phyloP scores from a whole-genome alignment of 1,140 invertebrate genomes.

The Drosophila sturtevanti region DNA sequence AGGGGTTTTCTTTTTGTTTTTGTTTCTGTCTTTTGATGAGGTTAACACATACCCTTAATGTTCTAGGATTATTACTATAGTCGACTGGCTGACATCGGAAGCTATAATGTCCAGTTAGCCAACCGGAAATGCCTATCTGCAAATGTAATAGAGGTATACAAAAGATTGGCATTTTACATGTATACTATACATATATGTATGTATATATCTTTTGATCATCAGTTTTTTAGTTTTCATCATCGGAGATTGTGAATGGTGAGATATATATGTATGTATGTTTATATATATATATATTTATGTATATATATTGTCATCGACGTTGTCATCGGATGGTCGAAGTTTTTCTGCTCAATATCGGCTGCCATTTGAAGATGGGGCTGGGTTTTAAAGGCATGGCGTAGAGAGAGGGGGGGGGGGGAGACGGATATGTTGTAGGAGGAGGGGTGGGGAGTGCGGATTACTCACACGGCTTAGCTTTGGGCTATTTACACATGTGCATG shows the following conservation, averaged over 20 bases:
- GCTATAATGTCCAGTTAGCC: slow-evolving; percentile 95
- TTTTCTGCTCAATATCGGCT: too few relatives aligned
- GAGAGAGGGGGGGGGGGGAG: too few relatives aligned
- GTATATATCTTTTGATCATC: too few relatives aligned
- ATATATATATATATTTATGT: background rate
- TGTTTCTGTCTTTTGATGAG: slow-evolving; percentile 13
- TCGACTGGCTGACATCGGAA: slow-evolving; percentile 97
- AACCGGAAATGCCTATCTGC: slow-evolving; percentile 92
- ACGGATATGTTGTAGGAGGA: background rate
- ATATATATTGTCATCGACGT: slow-evolving; percentile 24
- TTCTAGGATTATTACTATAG: slow-evolving; percentile 94
- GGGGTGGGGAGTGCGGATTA: slow-evolving; percentile 1
- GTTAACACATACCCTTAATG: slow-evolving; percentile 90
- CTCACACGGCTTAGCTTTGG: slow-evolving; percentile 20
- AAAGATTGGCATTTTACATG: slow-evolving; percentile 45
- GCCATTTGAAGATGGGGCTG: too few relatives aligned
- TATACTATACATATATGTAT: background rate
- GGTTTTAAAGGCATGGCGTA: too few relatives aligned
- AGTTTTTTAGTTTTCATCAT: background rate
- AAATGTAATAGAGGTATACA: slow-evolving; percentile 84
- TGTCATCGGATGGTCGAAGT: slow-evolving; percentile 11
- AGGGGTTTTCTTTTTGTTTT: background rate
- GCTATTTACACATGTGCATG: slow-evolving; percentile 56
- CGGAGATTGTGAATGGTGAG: background rate
- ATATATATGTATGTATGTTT: slow-evolving; percentile 21